Conservation (phyloP, 1,140 invertebrate species). For the Panonychus citri region DNA sequence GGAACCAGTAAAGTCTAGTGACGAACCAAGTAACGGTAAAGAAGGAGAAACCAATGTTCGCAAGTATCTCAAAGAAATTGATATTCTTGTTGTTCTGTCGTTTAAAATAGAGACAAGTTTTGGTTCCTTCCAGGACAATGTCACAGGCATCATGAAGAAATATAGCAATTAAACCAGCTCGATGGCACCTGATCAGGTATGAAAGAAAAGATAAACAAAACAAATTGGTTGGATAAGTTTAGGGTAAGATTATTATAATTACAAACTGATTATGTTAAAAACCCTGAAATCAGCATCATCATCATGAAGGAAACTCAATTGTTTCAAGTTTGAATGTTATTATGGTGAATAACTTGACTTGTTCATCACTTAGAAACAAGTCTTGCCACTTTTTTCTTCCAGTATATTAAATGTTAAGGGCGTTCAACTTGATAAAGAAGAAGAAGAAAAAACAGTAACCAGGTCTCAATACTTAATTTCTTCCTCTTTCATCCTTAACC, state of each 20-base stretch:
- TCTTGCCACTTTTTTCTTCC: background rate
- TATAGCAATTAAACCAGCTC: conserved; percentile 21
- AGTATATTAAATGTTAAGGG: background rate
- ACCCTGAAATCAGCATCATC: too few relatives aligned
- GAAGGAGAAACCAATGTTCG: conserved; percentile 20
- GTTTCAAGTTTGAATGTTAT: too few relatives aligned
- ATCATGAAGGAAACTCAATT: too few relatives aligned
- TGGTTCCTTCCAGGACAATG: conserved; percentile 25
- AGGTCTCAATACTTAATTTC: background rate
- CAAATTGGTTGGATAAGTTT: too few relatives aligned
- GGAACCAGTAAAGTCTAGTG: conserved; percentile 23
- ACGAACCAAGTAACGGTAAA: conserved; percentile 23
- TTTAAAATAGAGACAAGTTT: conserved; percentile 24
- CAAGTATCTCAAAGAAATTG: conserved; percentile 17
- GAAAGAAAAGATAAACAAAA: background rate
- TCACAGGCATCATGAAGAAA: conserved; percentile 25
- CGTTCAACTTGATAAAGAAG: too few relatives aligned
- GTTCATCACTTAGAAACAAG: too few relatives aligned
- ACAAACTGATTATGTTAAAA: too few relatives aligned
- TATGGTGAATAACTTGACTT: too few relatives aligned
- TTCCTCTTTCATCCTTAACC: too few relatives aligned
- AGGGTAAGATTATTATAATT: too few relatives aligned
- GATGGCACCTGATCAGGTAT: conserved; percentile 3
- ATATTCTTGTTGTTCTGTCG: conserved; percentile 18
- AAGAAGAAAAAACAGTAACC: background rate